A percentile compares a stretch with the other conserved stretches of the same genome.
Evolutionary conservation across 1,140 invertebrate species (phyloP).

Genomic region (Anoplolepis gracilipes): DNA sequence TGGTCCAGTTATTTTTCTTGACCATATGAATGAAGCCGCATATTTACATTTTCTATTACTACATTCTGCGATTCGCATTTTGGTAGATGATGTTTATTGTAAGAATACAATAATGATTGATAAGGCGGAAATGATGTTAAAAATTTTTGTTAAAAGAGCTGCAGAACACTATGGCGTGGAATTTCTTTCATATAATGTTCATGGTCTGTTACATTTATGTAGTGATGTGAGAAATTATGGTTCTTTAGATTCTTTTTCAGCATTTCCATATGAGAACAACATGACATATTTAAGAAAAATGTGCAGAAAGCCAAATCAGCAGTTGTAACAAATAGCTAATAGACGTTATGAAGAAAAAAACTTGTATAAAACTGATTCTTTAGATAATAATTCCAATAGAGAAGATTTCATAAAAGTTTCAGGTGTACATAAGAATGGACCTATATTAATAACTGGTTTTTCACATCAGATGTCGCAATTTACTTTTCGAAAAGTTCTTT

Average conservation of each 20-base stretch:
- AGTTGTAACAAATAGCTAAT: constrained; percentile 4
- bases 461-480: neutral
- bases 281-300: neutral
- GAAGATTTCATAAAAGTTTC: constrained; percentile 6
- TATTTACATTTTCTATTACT: constrained; percentile 3
- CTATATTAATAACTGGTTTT: neutral
- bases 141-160: constrained; percentile 17
- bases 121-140: constrained; percentile 8
- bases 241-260: constrained; percentile 8
- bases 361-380: neutral
- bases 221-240: constrained; percentile 4
- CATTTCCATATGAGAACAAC: constrained; percentile 6
- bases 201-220: constrained; percentile 1
- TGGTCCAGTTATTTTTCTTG: neutral
- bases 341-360: neutral
- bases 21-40: neutral
- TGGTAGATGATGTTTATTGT: neutral
- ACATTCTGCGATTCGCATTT: constrained; percentile 15
- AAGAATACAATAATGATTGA: neutral
- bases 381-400: neutral
- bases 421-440: neutral
- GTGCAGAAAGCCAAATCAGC: constrained; percentile 2
- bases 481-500: neutral
- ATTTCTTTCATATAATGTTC: constrained; percentile 2
- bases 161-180: neutral